Conservation (phyloP, 2,888 invertebrate genomes). For the Parochlus steinenii region DNA sequence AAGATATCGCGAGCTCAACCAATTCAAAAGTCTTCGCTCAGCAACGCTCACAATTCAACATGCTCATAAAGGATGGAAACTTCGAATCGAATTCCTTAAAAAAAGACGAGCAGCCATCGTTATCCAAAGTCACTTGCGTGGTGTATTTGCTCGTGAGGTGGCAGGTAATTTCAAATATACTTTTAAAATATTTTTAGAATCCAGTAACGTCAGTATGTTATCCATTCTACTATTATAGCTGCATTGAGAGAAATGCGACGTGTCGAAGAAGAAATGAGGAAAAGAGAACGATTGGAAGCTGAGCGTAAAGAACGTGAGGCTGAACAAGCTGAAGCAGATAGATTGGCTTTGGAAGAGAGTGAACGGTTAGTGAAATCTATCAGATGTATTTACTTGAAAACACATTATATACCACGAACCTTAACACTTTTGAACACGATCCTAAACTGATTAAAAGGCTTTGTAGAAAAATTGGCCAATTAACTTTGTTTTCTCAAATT, state of each 20-base stretch:
- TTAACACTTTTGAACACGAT: too few species aligned
- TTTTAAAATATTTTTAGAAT: too few species aligned
- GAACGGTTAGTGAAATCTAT: slow-evolving; percentile 34
- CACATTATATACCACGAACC: background rate
- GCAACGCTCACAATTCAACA: slow-evolving; percentile 66
- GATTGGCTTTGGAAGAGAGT: slow-evolving; percentile 42
- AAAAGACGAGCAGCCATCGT: slow-evolving; percentile 70
- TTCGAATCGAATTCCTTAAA: slow-evolving; percentile 61
- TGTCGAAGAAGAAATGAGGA: slow-evolving; percentile 72
- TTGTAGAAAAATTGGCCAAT: background rate
- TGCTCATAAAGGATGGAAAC: slow-evolving; percentile 72
- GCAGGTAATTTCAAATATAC: too few species aligned
- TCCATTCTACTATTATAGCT: too few species aligned
- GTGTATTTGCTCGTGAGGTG: slow-evolving; percentile 79
- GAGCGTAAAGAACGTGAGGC: slow-evolving; percentile 45
- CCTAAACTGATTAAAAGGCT: too few species aligned
- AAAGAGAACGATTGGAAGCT: slow-evolving; percentile 53
- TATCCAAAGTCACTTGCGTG: slow-evolving; percentile 71
- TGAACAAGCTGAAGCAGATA: slow-evolving; percentile 32
- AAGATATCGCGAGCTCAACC: slow-evolving; percentile 43
- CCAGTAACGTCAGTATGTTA: too few species aligned
- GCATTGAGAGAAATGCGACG: slow-evolving; percentile 74
- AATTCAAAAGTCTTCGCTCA: slow-evolving; percentile 44
- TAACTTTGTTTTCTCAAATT: background rate
- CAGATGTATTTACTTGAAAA: background rate